Evolutionary conservation across 2,888 invertebrate genomes (phyloP), one percentile per base, ranked within the genome.

Genomic region (Dryadula phaetusa): DNA sequence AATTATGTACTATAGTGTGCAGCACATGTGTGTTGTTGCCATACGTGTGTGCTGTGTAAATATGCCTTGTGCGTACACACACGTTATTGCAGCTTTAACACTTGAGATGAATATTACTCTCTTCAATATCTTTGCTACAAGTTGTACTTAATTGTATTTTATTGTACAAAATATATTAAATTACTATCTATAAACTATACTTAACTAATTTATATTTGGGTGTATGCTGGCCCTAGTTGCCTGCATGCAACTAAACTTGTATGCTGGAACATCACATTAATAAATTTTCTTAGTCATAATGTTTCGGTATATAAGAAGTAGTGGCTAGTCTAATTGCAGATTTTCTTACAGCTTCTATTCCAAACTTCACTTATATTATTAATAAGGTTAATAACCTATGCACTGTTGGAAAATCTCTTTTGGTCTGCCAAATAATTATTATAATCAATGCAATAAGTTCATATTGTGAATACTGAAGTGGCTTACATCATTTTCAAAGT

Each of bases 131-230:
- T 94, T 94, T 94, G 94, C 94, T 94, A 94, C 94, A 93, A 94
- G 93, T 94, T 94, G 94, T 94, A 94, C 94, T 94, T 94, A 94
- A 94, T 93, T 93, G 91, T 90, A 93, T 93, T 94, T 93, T 93
- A 94, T 94, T 94, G 94, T 95, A 95, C 94, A 94, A 95, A 94
- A 94, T 94, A 94, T 94, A 94, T 93, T 93, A 94, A 90, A 90
- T 88, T 91, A 92, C 88, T 92, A 92, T 89, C 90, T 92, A 92
- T 92, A 82, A 91, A 89, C 88, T 89, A 90, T 89, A 90, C 77
- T 81, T 79, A 90, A 83, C 80, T 88, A 86, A 90, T 87, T 86
- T 86, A 88, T 87, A 90, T 88, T 89, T 90, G 91, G 90, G 87
- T 91, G 92, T 90, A 86, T 91, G 91, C 91, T 87, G 91, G 91